These are phyloP conservation scores for Microctenopoma stevenorrisi DNA, from an alignment of 2,797 vertebrate genomes.

Conservation along the genomic window DNA sequence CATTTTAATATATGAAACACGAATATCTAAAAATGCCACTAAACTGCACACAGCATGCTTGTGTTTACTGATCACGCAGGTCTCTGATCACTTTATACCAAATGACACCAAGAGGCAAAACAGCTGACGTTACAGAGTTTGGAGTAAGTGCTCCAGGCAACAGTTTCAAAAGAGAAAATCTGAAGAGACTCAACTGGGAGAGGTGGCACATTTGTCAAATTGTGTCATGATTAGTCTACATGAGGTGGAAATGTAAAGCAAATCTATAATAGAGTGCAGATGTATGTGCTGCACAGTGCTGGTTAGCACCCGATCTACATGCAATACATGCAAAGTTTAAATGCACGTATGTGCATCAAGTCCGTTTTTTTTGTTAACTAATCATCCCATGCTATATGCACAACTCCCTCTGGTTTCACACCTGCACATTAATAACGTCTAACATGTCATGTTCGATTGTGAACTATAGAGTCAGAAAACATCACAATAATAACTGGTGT, in stretches of 20 bases:
- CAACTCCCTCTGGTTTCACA: background rate
- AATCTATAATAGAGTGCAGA: constrained; percentile 4
- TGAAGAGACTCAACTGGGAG: constrained; percentile 5
- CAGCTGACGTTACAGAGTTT: constrained; percentile 20
- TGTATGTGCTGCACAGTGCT: constrained; percentile 17
- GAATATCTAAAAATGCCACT: constrained; percentile 11
- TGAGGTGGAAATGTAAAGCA: constrained; percentile 22
- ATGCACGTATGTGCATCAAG: background rate
- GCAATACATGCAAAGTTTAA: background rate
- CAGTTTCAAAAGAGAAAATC: constrained; percentile 5
- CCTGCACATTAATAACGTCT: background rate
- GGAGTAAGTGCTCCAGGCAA: constrained; percentile 18
- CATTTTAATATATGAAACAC: constrained; percentile 20
- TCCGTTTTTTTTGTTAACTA: background rate
- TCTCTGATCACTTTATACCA: constrained; percentile 39
- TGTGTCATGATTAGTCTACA: constrained; percentile 22
- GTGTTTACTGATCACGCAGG: constrained; percentile 36
- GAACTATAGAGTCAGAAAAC: constrained; percentile 28
- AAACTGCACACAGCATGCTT: constrained; percentile 27
- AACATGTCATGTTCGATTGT: constrained; percentile 13
- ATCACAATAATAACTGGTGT: constrained; percentile 32
- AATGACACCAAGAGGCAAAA: constrained; percentile 31
- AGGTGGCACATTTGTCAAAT: constrained; percentile 3
- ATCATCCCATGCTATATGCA: background rate
- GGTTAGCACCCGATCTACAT: background rate